These are phyloP conservation scores for Manacus vitellinus DNA, from an alignment of 2,113 vertebrate species.

Conservation along the genomic window DNA sequence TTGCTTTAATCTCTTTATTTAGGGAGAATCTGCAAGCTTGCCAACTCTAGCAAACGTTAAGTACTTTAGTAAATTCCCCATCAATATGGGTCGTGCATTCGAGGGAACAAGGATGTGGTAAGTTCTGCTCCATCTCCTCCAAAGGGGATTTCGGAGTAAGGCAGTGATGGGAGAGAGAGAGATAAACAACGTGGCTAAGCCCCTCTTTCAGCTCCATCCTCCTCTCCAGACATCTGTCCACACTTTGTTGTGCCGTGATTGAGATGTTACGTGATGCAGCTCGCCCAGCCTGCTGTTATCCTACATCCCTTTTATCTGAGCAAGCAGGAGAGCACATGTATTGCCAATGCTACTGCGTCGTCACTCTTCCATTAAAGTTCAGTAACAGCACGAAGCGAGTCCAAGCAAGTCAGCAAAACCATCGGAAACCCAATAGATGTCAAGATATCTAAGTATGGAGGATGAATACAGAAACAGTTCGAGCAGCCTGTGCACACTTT, in stretches of 20 bases:
- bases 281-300: neutral
- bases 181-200: neutral
- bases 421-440: neutral
- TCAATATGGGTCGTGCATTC: constrained; percentile 40
- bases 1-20: constrained; percentile 60
- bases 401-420: neutral
- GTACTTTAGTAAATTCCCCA: constrained; percentile 57
- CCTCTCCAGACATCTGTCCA: neutral
- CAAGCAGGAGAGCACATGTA: neutral
- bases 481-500: neutral
- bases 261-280: neutral
- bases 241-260: neutral
- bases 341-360: neutral
- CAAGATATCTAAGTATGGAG: neutral
- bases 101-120: neutral
- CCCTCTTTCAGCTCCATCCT: neutral
- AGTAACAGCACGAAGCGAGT: neutral
- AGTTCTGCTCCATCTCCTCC: neutral
- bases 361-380: constrained; percentile 33
- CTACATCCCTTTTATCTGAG: neutral
- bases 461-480: neutral
- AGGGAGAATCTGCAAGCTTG: constrained; percentile 49
- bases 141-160: neutral
- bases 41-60: constrained; percentile 55
- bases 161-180: neutral